Percentiles rank a stretch among this genome's conserved stretches.
Conservation (phyloP, 2,797 vertebrate species). For the Gallirallus australis region DNA sequence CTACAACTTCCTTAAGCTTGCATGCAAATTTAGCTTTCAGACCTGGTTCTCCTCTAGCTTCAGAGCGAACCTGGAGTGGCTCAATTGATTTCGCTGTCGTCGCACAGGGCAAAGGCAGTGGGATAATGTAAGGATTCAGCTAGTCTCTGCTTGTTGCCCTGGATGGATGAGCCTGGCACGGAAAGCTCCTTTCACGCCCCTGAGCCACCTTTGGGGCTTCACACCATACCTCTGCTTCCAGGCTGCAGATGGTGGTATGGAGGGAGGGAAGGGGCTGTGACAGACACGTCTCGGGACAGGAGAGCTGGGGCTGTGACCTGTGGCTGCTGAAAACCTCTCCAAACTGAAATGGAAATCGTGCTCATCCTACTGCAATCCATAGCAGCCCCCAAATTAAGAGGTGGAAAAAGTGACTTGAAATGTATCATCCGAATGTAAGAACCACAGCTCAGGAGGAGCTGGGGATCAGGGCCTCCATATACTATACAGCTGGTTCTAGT, state of each 20-base stretch:
- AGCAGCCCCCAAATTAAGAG: background rate
- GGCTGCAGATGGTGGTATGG: background rate
- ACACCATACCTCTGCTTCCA: background rate
- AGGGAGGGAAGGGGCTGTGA: background rate
- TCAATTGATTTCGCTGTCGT: background rate
- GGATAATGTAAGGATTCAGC: background rate
- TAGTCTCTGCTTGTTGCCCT: background rate
- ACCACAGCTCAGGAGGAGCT: constrained; percentile 10
- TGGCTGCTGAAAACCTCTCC: background rate
- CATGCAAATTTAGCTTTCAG: constrained; percentile 53
- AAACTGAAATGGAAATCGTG: background rate
- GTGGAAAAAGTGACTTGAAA: constrained; percentile 39
- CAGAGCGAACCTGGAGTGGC: background rate
- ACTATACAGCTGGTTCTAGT: constrained; percentile 70
- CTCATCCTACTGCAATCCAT: background rate
- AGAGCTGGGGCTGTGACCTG: background rate
- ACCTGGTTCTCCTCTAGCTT: constrained; percentile 23
- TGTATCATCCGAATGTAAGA: background rate
- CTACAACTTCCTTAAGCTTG: constrained; percentile 56
- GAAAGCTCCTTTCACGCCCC: background rate
- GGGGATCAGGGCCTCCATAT: constrained; percentile 43
- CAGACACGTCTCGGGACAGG: background rate
- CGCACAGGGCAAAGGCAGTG: background rate
- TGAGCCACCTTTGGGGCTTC: background rate
- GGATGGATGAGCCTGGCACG: background rate